phyloP scores from a whole-genome alignment of 2,888 invertebrate genomes.

The Stegophylla sp. region DNA sequence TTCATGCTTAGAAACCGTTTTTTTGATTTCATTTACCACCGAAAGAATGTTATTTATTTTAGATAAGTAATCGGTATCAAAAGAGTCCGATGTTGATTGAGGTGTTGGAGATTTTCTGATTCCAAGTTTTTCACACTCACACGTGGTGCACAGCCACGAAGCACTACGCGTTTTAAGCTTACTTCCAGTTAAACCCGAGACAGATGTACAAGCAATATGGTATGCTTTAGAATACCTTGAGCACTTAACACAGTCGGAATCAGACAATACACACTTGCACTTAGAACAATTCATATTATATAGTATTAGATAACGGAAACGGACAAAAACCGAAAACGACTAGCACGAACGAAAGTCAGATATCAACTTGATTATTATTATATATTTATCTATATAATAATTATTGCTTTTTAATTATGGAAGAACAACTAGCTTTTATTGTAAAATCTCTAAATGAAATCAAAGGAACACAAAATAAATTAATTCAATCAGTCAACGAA shows the following conservation, averaged over 20 bases:
- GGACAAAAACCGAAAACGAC: neutral
- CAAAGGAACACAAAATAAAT: no score
- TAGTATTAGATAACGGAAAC: neutral
- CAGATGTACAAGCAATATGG: neutral
- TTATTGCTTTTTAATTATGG: no score
- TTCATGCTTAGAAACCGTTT: conserved; percentile 2
- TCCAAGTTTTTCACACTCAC: conserved; percentile 30
- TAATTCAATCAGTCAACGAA: no score
- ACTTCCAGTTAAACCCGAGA: neutral
- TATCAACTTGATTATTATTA: no score
- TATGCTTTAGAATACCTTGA: conserved; percentile 16
- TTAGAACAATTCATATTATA: conserved; percentile 15
- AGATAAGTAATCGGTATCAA: neutral
- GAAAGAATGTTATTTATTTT: neutral
- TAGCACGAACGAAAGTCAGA: neutral
- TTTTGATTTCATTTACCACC: neutral
- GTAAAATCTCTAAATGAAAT: no score
- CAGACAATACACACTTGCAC: neutral
- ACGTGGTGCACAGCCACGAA: conserved; percentile 5
- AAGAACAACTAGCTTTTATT: no score
- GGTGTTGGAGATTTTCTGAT: neutral
- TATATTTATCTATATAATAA: no score
- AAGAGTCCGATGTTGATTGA: neutral
- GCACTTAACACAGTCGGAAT: conserved; percentile 6
- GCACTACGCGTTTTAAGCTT: conserved; percentile 11